These are phyloP conservation scores for Styela clava DNA, from an alignment of 23 tunicate genomes.

Conservation along the genomic window DNA sequence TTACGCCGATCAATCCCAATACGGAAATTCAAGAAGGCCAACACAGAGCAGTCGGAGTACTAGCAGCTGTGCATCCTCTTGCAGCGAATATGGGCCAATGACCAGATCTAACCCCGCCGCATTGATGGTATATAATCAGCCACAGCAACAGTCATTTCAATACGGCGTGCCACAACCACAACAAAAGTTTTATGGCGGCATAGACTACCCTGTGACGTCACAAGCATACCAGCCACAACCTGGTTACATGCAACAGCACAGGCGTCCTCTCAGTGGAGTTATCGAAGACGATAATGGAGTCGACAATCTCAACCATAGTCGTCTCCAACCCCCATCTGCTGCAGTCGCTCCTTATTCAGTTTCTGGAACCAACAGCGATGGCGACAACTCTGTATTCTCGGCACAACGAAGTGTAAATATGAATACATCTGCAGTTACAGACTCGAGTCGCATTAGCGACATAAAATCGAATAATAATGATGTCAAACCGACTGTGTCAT, in stretches of 20 bases:
- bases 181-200: conserved; percentile 25
- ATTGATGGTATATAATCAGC: not conserved
- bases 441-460: not conserved
- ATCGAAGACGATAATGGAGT: conserved; percentile 51
- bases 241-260: not conserved
- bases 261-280: conserved; percentile 67
- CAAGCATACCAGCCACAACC: conserved; percentile 19
- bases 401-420: not conserved
- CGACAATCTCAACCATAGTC: not conserved
- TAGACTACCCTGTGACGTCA: conserved; percentile 11
- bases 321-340: conserved; percentile 3
- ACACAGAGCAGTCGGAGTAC: conserved; percentile 30
- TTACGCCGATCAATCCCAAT: conserved; percentile 24
- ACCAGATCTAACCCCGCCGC: conserved; percentile 8
- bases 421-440: not conserved
- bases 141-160: not conserved
- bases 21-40: not conserved
- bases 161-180: not conserved
- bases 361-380: not conserved
- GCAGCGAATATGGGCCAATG: conserved; percentile 11
- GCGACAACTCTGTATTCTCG: not conserved
- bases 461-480: not conserved
- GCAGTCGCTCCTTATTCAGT: conserved; percentile 6
- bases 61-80: conserved; percentile 30
- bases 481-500: not conserved